A percentile compares a stretch with the other conserved stretches of the same genome.
phyloP scores from a whole-genome alignment of 1,140 invertebrate genomes.

The Nasonia giraulti region DNA sequence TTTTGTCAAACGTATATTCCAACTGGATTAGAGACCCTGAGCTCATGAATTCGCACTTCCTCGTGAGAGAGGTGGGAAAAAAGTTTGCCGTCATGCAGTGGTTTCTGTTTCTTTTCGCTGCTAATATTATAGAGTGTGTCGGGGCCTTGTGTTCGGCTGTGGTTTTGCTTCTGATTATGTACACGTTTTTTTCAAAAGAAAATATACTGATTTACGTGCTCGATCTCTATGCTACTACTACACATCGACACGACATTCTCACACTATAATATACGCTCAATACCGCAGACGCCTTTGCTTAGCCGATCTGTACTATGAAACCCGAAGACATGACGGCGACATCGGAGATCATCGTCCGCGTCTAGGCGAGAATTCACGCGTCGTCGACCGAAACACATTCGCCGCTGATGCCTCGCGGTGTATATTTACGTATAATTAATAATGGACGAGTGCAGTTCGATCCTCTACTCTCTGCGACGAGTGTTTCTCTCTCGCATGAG shows the following conservation, averaged over 20 bases:
- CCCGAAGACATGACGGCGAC: not conserved
- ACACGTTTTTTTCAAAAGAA: not conserved
- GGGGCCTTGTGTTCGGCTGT: not conserved
- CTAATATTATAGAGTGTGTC: too few species aligned
- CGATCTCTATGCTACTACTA: not conserved
- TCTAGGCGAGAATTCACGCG: not conserved
- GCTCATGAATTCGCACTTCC: not conserved
- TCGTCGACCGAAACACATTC: not conserved
- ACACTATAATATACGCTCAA: not conserved
- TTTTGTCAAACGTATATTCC: not conserved
- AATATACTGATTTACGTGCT: not conserved
- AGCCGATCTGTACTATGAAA: not conserved
- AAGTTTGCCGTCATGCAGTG: too few species aligned
- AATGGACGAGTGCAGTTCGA: not conserved
- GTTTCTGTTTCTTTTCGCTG: too few species aligned
- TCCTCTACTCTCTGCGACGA: not conserved
- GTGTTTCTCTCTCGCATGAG: not conserved
- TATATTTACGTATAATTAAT: not conserved
- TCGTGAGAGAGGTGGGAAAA: not conserved
- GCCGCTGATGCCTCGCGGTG: too few species aligned
- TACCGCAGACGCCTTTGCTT: too few species aligned
- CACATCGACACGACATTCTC: not conserved
- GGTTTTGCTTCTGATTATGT: not conserved
- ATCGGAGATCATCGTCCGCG: not conserved
- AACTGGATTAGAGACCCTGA: not conserved